Evolutionary conservation across 2,797 vertebrate species (phyloP), one percentile per base, ranked within the genome.

Genomic region (Trichosurus vulpecula): DNA sequence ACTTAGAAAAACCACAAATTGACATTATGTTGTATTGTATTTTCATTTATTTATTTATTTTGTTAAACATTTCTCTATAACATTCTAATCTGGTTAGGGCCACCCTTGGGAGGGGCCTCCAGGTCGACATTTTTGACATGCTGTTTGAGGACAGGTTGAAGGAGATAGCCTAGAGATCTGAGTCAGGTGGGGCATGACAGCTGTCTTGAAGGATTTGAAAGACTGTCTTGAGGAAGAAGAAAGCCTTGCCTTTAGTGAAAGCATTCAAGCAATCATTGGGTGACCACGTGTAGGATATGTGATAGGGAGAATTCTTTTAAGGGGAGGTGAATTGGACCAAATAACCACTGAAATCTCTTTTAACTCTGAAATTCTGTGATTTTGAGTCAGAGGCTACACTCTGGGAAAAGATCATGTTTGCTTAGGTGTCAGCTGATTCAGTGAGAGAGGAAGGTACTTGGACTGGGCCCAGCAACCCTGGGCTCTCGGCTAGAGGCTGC

Each of bases 361-460:
- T 29, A 87, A 51, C 74, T 87, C 25, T 51, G 41, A 47, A 87
- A 87, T 51, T 87, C 41, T 25, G 41, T 87, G 74, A 87, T 47
- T 87, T 61, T 35, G 87, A 54, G 92, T 31, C 66, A 92, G 81
- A 87, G 31, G 66, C 47, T 11, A 35, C 19, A 27, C 29, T 92
- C 53, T 51, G 47, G 56, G n/a, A 90, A 91, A 91, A 41, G 51
- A 74, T 22, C 90, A 90, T 30, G 2, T 96, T 66, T 96, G 52
- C 90, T n/a, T 12, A 16, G 2, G 92, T 53, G 52, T 90, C 93
- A 74, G 93, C 92, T 57, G 51, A 52, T 90, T 55, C 52, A 53
- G 55, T 95, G 89, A 90, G 94, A 91, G 47, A 51, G 41, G 94
- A 56, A 89, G 30, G 90, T 87, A 47, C 2, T 57, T 94, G 94